phyloP scores from a whole-genome alignment of 2,888 invertebrate genomes.

The Epinotia demarniana region DNA sequence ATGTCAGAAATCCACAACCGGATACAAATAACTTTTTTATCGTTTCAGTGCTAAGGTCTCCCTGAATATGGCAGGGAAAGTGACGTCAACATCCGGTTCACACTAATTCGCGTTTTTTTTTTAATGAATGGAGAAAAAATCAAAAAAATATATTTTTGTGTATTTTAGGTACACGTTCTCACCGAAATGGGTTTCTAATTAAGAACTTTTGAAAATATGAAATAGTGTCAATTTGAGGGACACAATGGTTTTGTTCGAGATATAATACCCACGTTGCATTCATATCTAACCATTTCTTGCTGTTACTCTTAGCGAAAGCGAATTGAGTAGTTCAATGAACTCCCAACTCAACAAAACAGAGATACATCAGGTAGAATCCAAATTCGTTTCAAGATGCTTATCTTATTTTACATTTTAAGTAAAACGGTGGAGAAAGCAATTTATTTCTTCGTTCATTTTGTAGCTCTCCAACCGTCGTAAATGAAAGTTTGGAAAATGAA shows the following conservation, averaged over 20 bases:
- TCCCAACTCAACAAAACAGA: not conserved
- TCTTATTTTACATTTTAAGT: slow-evolving; percentile 37
- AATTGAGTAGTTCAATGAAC: slow-evolving; percentile 6
- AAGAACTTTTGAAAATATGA: too few relatives aligned
- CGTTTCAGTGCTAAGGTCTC: too few relatives aligned
- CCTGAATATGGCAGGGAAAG: too few relatives aligned
- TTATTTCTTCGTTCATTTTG: slow-evolving; percentile 22
- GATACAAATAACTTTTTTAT: too few relatives aligned
- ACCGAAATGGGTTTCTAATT: too few relatives aligned
- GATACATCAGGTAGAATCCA: slow-evolving; percentile 29
- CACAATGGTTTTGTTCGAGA: not conserved
- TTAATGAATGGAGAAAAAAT: too few relatives aligned
- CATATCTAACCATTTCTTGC: not conserved
- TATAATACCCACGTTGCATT: not conserved
- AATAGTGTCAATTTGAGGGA: too few relatives aligned
- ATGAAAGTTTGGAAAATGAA: not conserved
- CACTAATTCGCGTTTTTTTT: too few relatives aligned
- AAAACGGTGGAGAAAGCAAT: slow-evolving; percentile 32
- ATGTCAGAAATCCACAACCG: too few relatives aligned
- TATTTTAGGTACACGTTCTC: too few relatives aligned
- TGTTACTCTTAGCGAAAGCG: not conserved
- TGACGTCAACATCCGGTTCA: too few relatives aligned
- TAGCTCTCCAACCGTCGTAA: not conserved
- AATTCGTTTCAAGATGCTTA: slow-evolving; percentile 33
- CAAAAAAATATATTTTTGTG: too few relatives aligned